Evolutionary conservation across 2,888 invertebrate genomes (phyloP).

Genomic region (Hirtodrosophila histrioides): DNA sequence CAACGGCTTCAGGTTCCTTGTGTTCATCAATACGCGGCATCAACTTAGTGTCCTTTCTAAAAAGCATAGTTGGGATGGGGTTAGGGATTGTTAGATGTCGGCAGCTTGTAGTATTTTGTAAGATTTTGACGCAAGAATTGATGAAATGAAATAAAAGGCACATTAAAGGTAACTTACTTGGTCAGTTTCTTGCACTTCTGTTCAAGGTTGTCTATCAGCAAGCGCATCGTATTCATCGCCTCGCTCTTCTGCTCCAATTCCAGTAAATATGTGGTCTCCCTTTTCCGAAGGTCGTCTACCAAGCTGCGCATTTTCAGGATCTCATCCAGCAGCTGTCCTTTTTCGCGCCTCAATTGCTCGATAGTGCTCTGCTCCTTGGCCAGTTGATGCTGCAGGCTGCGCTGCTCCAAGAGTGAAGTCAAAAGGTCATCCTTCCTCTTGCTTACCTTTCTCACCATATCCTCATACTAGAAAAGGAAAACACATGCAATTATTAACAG

Average conservation of each 20-base stretch:
- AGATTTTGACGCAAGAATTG: no score
- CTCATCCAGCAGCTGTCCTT: slow-evolving; percentile 63
- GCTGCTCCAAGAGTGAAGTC: slow-evolving; percentile 63
- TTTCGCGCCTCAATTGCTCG: slow-evolving; percentile 30
- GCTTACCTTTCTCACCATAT: slow-evolving; percentile 46
- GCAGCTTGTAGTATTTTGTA: no score
- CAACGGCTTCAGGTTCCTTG: background rate
- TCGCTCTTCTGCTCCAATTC: slow-evolving; percentile 51
- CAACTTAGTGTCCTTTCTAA: no score
- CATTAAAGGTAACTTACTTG: slow-evolving; percentile 14
- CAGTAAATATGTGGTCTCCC: slow-evolving; percentile 39
- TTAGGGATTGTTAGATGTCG: no score
- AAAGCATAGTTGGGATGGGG: no score
- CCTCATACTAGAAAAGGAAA: slow-evolving; percentile 34
- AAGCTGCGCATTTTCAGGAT: slow-evolving; percentile 43
- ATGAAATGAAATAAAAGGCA: no score
- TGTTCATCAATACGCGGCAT: background rate
- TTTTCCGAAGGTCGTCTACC: slow-evolving; percentile 29
- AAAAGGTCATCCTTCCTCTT: slow-evolving; percentile 68
- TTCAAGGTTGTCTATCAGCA: slow-evolving; percentile 24
- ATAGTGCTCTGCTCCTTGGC: slow-evolving; percentile 58
- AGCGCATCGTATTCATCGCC: slow-evolving; percentile 20
- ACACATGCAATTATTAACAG: slow-evolving; percentile 10
- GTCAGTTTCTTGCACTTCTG: background rate
- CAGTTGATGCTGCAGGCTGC: slow-evolving; percentile 58